Evolutionary conservation across 2,113 vertebrate genomes (phyloP).

Genomic region (Salvelinus alpinus): DNA sequence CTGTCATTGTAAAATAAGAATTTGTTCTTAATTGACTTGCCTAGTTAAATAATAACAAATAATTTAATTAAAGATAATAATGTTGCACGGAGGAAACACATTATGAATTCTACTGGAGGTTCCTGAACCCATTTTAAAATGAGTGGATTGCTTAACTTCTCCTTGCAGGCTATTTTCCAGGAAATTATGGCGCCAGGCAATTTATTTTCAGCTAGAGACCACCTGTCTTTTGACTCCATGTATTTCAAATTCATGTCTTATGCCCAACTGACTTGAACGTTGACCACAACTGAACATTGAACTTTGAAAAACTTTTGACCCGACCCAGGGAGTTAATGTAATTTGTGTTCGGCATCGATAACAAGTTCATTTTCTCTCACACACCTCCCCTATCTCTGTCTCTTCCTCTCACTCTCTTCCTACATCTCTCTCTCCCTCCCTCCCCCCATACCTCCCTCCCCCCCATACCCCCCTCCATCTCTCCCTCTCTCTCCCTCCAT

Average conservation of each 20-base stretch:
- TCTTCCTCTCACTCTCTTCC: neutral
- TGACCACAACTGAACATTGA: constrained; percentile 2
- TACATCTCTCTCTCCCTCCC: neutral
- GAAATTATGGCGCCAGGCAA: constrained; percentile 42
- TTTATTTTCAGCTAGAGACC: constrained; percentile 52
- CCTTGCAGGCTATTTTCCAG: constrained; percentile 34
- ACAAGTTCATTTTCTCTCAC: constrained; percentile 2
- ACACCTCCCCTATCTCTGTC: neutral
- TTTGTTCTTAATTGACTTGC: too few relatives aligned
- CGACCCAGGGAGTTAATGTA: constrained; percentile 14
- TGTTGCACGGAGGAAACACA: constrained; percentile 10
- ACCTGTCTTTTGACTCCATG: constrained; percentile 49
- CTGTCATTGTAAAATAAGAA: too few relatives aligned
- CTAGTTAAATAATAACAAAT: too few relatives aligned
- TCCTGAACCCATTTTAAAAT: constrained; percentile 50
- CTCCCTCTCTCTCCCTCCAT: too few relatives aligned
- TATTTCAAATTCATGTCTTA: constrained; percentile 38
- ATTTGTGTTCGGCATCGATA: constrained; percentile 10
- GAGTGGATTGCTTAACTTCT: constrained; percentile 23
- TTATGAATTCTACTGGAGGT: constrained; percentile 31
- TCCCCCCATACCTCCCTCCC: constrained; percentile 5
- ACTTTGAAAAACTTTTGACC: constrained; percentile 5
- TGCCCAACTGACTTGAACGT: constrained; percentile 13
- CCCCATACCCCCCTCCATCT: neutral
- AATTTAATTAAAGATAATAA: constrained; percentile 6